Evolutionary conservation across 2,797 vertebrate species (phyloP), one percentile per base, ranked within the genome.

Genomic region (Antrozous pallidus): DNA sequence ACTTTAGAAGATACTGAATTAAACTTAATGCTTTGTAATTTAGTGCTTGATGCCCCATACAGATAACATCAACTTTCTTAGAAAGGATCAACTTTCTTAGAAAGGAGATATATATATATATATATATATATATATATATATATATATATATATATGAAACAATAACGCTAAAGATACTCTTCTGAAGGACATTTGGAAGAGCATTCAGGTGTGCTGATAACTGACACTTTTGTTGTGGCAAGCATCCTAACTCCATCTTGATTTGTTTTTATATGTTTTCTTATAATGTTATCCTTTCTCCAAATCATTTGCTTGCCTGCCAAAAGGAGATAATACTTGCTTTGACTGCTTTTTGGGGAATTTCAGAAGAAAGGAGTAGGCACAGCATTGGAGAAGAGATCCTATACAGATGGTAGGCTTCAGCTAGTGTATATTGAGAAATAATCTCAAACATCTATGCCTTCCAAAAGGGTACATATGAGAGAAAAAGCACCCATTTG

Each of bases 21-120:
- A 88, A 26, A 88, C 33, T 78, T 91, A 94, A 95, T 88, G 69
- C 91, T 97, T 94, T 75, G 61, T 69, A 90, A 71, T 81, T 78
- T 95, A 90, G 33, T 90, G 75, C 90, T 95, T 91, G 77, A 91
- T 96, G 56, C 78, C 91, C 81, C 87, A 56, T 95, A 74, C 84
- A 95, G 78, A 96, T 78, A 94, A 51, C 54, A 75, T 95, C 88
- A 96, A 58, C 49, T 94, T 96, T 58, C 74, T 71, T 47, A 80
- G 71, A 88, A 94, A 95, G 77, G 71, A 49, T n/a, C n/a, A n/a
- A n/a, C n/a, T 94, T 96, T 56, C 74, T 71, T 49, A 80, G 71
- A 88, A 94, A 95, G 77, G 71, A 49, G n/a, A n/a, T n/a, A n/a
- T n/a, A n/a, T n/a, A n/a, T n/a, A n/a, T n/a, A n/a, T n/a, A n/a